Evolutionary conservation across 2,888 invertebrate genomes (phyloP), one percentile per base, ranked within the genome.

Genomic region (Polymixis flavicincta): DNA sequence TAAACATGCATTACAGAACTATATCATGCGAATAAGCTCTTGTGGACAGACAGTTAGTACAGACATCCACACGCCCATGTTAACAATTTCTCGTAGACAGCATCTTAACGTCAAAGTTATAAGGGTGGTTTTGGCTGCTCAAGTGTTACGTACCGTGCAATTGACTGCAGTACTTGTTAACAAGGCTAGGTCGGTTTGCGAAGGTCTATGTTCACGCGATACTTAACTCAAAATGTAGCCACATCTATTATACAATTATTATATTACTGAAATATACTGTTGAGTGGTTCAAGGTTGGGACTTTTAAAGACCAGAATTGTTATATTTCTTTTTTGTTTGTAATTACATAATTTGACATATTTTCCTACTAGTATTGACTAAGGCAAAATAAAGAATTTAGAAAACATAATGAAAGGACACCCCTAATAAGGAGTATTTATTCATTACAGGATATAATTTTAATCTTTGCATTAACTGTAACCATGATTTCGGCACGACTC

Each of bases 1-100:
- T 54, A 63, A 63, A 59, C 76, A 80, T 71, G 81, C 52, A 22
- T 55, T 57, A 67, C 28, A 54, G 32, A 45, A 25, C 17, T 66
- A 50, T 74, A 65, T 74, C 85, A 80, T 84, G 85, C 85, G 65
- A 75, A 74, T 74, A 84, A 84, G 54, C 71, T 81, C n/a, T 28
- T 60, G 54, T 61, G 22, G 32, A n/a, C 48, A 61, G 42, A 72
- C 37, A 28, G 25, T 63, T 63, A 19, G 54, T 72, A 80, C 48
- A 61, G 4, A 0, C n/a, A 55, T 63, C 48, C 9, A 13, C 32
- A 73, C 13, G 22, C 14, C 4, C 2, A 54, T 28, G 3, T 28
- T 57, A 28, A n/a, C 60, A 72, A n/a, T 48, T 28, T 25, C 1
- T 9, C 8, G 11, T 14, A 25, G 1, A 50, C 9, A 42, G 37